Conservation (phyloP, 2,113 vertebrate species). For the Rattus rattus region DNA sequence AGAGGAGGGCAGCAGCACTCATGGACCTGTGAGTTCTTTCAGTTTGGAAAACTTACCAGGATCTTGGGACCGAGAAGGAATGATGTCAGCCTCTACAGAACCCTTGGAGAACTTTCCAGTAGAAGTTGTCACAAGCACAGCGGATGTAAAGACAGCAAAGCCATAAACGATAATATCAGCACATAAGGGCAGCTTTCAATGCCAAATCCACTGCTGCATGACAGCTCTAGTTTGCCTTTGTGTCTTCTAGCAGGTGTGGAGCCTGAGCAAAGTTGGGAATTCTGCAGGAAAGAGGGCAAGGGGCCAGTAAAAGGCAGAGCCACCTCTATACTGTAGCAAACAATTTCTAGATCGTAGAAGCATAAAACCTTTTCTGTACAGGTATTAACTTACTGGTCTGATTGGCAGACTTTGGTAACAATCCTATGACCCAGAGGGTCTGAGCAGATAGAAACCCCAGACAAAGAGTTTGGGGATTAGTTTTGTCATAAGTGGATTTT, state of each 20-base stretch:
- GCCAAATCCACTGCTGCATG: slow-evolving; percentile 74
- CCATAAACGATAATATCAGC: slow-evolving; percentile 83
- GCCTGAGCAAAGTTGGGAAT: slow-evolving; percentile 53
- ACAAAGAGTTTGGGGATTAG: slow-evolving; percentile 79
- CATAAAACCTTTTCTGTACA: slow-evolving; percentile 80
- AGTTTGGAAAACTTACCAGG: slow-evolving; percentile 89
- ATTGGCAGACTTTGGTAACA: slow-evolving; percentile 84
- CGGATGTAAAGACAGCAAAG: slow-evolving; percentile 85
- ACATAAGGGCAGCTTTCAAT: slow-evolving; percentile 64
- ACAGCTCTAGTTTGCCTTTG: slow-evolving; percentile 79
- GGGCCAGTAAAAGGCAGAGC: slow-evolving; percentile 53
- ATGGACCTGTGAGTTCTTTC: slow-evolving; percentile 86
- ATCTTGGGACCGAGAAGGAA: slow-evolving; percentile 85
- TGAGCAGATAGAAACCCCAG: slow-evolving; percentile 85
- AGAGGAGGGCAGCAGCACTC: slow-evolving; percentile 86
- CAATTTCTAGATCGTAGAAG: slow-evolving; percentile 85
- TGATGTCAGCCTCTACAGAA: slow-evolving; percentile 67
- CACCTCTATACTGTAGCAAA: slow-evolving; percentile 68
- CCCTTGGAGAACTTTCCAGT: slow-evolving; percentile 82
- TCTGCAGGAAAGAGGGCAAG: slow-evolving; percentile 19
- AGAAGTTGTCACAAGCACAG: slow-evolving; percentile 85
- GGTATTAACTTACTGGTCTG: slow-evolving; percentile 83
- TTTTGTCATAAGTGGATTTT: slow-evolving; percentile 73
- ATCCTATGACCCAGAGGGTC: slow-evolving; percentile 85
- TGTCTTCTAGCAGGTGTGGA: slow-evolving; percentile 42